Evolutionary conservation across 2,888 invertebrate species (phyloP).

Genomic region (Danaus chrysippus): DNA sequence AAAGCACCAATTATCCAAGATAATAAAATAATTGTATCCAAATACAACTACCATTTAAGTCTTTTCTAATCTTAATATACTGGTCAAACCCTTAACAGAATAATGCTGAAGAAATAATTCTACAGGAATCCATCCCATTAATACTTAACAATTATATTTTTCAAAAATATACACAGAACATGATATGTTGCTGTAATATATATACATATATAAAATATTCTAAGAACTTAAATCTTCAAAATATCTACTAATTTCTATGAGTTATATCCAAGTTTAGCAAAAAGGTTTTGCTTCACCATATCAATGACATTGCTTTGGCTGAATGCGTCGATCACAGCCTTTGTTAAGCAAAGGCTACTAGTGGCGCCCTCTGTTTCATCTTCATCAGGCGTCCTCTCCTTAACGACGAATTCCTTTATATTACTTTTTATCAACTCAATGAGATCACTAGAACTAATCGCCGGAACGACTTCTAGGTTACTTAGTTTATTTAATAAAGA

Average conservation of each 20-base stretch:
- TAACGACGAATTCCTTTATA: slow-evolving; percentile 47
- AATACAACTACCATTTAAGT: too few species aligned
- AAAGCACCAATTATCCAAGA: too few species aligned
- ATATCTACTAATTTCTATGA: not conserved
- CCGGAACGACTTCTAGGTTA: slow-evolving; percentile 48
- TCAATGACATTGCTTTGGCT: slow-evolving; percentile 81
- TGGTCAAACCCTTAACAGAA: too few species aligned
- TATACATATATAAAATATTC: too few species aligned
- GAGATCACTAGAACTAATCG: slow-evolving; percentile 50
- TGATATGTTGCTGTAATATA: too few species aligned
- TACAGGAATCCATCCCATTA: not conserved
- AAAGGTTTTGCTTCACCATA: slow-evolving; percentile 72
- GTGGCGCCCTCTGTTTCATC: slow-evolving; percentile 61
- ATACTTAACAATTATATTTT: not conserved
- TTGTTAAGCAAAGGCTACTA: slow-evolving; percentile 56
- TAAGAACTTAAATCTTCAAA: too few species aligned
- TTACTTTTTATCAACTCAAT: slow-evolving; percentile 57
- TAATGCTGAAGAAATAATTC: too few species aligned
- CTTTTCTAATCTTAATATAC: too few species aligned
- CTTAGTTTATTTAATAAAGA: slow-evolving; percentile 49
- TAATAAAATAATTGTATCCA: too few species aligned
- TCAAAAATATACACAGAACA: not conserved
- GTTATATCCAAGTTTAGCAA: slow-evolving; percentile 47
- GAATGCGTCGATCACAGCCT: slow-evolving; percentile 81
- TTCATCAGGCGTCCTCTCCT: slow-evolving; percentile 44